phyloP scores from a whole-genome alignment of 2,113 vertebrate species.

The Coptodon bakossiorum region DNA sequence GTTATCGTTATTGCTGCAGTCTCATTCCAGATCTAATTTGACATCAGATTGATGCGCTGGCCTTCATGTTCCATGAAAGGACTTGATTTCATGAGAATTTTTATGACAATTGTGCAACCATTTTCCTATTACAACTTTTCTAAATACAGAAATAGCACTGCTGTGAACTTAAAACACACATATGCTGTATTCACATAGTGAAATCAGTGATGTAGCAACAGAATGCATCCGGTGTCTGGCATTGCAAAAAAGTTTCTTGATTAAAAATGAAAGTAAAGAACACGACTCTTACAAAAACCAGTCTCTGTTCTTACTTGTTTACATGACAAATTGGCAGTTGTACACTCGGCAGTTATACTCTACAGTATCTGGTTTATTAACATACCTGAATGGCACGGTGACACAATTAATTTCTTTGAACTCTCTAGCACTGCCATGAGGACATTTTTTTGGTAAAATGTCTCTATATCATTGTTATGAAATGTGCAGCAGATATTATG shows the following conservation, averaged over 20 bases:
- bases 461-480: not conserved
- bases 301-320: not conserved
- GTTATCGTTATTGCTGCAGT: slow-evolving; percentile 5
- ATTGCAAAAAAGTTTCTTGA: not conserved
- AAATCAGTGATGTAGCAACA: not conserved
- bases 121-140: not conserved
- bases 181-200: not conserved
- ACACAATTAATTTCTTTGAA: not conserved
- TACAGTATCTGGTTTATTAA: not conserved
- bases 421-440: not conserved
- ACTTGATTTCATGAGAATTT: not conserved
- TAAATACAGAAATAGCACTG: not conserved
- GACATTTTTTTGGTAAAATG: not conserved
- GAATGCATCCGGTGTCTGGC: not conserved
- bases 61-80: not conserved
- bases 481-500: not conserved
- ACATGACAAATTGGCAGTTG: not conserved
- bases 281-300: not conserved
- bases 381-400: not conserved
- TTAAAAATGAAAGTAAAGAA: not conserved
- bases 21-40: slow-evolving; percentile 19
- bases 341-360: not conserved
- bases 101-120: not conserved
- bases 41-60: not conserved
- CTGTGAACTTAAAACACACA: not conserved